phyloP scores from a whole-genome alignment of 1,140 invertebrate species.

The Drosophila prosaltans region DNA sequence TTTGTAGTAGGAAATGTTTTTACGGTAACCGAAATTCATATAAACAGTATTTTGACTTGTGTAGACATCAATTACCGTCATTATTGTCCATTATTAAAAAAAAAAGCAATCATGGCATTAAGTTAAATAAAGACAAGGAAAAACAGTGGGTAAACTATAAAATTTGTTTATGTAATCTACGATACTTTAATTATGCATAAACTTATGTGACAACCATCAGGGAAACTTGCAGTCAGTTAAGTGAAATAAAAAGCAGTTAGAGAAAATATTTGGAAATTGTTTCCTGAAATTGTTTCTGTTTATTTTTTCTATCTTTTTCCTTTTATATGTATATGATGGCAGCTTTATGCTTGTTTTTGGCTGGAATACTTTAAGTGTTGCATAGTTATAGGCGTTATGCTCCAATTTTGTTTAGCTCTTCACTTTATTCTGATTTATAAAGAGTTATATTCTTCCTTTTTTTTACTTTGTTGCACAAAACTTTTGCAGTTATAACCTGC shows the following conservation, averaged over 20 bases:
- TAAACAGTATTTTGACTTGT: background rate
- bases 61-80: background rate
- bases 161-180: too few species aligned
- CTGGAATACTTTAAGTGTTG: conserved; percentile 22
- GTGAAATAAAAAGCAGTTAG: conserved; percentile 18
- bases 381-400: conserved; percentile 20
- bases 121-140: too few species aligned
- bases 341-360: background rate
- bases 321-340: background rate
- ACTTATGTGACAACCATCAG: too few species aligned
- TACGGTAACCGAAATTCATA: background rate
- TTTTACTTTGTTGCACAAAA: conserved; percentile 1
- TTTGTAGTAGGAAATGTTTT: background rate
- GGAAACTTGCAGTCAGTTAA: too few species aligned
- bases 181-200: too few species aligned
- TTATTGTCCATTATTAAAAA: too few species aligned
- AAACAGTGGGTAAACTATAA: too few species aligned
- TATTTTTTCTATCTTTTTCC: background rate
- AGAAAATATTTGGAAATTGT: conserved; percentile 12
- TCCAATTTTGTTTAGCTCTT: background rate
- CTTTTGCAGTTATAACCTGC: conserved; percentile 16
- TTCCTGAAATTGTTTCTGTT: conserved; percentile 1
- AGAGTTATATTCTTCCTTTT: background rate
- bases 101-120: too few species aligned
- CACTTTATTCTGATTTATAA: too few species aligned